Evolutionary conservation across 2,113 vertebrate genomes (phyloP).

Genomic region (Entelurus aequoreus): DNA sequence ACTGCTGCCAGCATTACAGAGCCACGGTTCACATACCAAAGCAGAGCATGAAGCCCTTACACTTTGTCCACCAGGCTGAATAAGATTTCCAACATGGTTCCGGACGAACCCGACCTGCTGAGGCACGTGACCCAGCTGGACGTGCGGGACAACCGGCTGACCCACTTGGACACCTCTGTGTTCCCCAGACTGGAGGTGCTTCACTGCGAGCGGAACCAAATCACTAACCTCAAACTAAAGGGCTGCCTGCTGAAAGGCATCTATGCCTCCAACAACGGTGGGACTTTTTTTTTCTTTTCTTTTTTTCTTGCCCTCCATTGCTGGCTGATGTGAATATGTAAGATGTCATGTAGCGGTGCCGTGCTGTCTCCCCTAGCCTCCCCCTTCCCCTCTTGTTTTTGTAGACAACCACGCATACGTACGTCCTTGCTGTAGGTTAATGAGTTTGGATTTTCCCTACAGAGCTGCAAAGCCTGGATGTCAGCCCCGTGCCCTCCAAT

Average conservation of each 20-base stretch:
- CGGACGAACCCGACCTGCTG: conserved; percentile 82
- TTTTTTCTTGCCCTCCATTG: not conserved
- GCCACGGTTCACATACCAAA: too few species aligned
- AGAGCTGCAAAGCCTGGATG: conserved; percentile 87
- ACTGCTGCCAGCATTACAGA: too few species aligned
- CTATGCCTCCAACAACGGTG: conserved; percentile 86
- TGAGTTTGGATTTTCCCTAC: conserved; percentile 42
- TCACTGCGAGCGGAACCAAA: conserved; percentile 90
- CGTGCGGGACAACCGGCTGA: conserved; percentile 87
- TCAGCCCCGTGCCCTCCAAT: conserved; percentile 85
- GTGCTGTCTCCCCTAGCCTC: not conserved
- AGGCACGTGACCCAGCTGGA: conserved; percentile 91
- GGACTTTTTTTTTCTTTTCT: conserved; percentile 31
- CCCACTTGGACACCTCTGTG: conserved; percentile 80
- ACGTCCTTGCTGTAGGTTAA: conserved; percentile 62
- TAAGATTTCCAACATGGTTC: conserved; percentile 75
- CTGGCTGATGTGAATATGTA: not conserved
- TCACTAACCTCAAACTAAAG: conserved; percentile 79
- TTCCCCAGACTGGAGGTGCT: conserved; percentile 91
- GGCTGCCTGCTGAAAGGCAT: conserved; percentile 86
- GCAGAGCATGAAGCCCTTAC: too few species aligned
- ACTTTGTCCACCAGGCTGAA: conserved; percentile 77
- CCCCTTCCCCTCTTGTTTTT: conserved; percentile 19
- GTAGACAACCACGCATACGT: conserved; percentile 24
- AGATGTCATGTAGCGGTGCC: not conserved